A percentile compares a stretch with the other conserved stretches of the same genome.
Evolutionary conservation across 1,140 invertebrate genomes (phyloP).

Genomic region (Metopolophium dirhodum): DNA sequence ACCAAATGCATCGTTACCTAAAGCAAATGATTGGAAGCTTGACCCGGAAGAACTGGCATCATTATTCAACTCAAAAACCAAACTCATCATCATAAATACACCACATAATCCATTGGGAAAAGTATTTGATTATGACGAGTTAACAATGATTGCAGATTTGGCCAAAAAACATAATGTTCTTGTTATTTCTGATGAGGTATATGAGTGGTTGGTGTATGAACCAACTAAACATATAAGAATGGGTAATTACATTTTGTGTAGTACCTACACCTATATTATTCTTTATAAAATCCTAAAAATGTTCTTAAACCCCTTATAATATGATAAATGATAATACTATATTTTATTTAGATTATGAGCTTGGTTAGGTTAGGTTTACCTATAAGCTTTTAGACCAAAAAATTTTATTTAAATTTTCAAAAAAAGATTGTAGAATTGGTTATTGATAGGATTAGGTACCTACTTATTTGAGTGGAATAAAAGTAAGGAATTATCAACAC

Average conservation of each 20-base stretch:
- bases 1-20: constrained; percentile 63
- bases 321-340: not conserved
- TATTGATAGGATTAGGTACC: no score
- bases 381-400: no score
- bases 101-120: constrained; percentile 96
- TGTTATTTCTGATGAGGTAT: constrained; percentile 96
- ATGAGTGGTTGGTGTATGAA: constrained; percentile 95
- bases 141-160: constrained; percentile 80
- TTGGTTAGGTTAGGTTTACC: no score
- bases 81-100: constrained; percentile 94
- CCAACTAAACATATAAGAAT: constrained; percentile 88
- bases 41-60: constrained; percentile 81
- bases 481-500: no score
- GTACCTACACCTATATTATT: not conserved
- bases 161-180: constrained; percentile 93
- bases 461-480: no score
- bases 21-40: constrained; percentile 87
- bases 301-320: not conserved
- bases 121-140: constrained; percentile 77
- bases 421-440: not conserved
- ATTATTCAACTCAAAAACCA: constrained; percentile 90
- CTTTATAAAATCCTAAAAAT: not conserved
- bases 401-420: no score
- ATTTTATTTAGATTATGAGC: no score
- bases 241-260: constrained; percentile 66